Evolutionary conservation across 1,140 invertebrate species (phyloP), one percentile per base, ranked within the genome.

Genomic region (Latrodectus geometricus): DNA sequence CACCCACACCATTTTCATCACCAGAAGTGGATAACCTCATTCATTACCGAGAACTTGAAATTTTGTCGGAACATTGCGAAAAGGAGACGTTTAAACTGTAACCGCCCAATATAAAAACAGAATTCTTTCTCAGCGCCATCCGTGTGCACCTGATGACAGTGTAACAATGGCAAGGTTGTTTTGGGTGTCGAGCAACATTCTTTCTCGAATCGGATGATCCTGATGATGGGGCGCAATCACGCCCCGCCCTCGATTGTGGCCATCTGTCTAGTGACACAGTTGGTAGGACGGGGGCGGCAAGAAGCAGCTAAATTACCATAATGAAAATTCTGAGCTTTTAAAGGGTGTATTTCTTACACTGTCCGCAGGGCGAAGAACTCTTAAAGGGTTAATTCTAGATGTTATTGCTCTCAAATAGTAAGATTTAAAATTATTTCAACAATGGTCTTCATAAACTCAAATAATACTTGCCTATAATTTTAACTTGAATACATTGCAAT

Each of bases 151-250:
- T 80, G 78, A 80, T 80, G 78, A 80, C 78, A 80, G 69, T n/a
- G 66, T 52, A 80, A 80, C 78, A 80, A 80, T 80, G 76, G 54
- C 78, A 21, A 70, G 48, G 54, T 15, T 35, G 35, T 69, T 69
- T 69, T 70, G 78, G 78, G 78, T 80, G 78, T 80, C 78, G 66
- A 54, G 50, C 78, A 12, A 70, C 20, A 80, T 80, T 80, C 78
- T 61, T 52, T 48, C 8, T 15, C 23, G 49, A 66, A 49, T 70
- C 15, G 76, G 54, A 61, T 11, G 54, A 61, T 17, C 11, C 11
- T 61, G 54, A 61, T 61, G 54, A 11, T 65, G 12, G 56, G 56
- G 56, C n/a, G 56, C n/a, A 35, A 35, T 61, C 54, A 11, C 54
- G 54, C 54, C 54, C 54, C 11, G 11, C 11, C 54, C 17, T 61